Evolutionary conservation across 1,140 invertebrate genomes (phyloP).

Genomic region (Callitettix versicolor): DNA sequence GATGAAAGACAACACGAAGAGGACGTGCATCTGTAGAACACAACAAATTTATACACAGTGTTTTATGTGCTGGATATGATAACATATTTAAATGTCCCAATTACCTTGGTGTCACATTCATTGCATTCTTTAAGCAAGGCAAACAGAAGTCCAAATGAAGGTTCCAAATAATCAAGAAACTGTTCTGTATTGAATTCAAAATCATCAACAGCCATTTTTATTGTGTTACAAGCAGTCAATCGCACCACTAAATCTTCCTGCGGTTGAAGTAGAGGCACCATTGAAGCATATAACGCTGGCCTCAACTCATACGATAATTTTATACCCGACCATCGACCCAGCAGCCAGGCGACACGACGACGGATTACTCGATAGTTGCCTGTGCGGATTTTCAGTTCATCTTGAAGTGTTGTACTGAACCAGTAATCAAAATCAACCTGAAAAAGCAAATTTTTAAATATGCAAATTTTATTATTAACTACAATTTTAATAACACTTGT

Average conservation of each 20-base stretch:
- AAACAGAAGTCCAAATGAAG: slow-evolving; percentile 68
- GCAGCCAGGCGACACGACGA: slow-evolving; percentile 77
- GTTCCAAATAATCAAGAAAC: slow-evolving; percentile 71
- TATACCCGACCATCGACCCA: slow-evolving; percentile 76
- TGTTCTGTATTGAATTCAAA: slow-evolving; percentile 83
- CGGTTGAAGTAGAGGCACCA: slow-evolving; percentile 55
- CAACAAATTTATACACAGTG: slow-evolving; percentile 16
- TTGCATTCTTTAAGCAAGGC: slow-evolving; percentile 73
- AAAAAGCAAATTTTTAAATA: no score
- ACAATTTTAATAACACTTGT: no score
- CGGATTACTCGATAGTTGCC: slow-evolving; percentile 81
- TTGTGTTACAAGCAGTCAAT: slow-evolving; percentile 61
- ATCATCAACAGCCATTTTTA: slow-evolving; percentile 77
- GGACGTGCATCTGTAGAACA: slow-evolving; percentile 64
- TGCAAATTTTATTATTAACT: no score
- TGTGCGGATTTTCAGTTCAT: slow-evolving; percentile 71
- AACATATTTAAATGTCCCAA: no score
- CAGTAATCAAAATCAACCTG: slow-evolving; percentile 85
- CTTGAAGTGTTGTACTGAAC: slow-evolving; percentile 72
- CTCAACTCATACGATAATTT: slow-evolving; percentile 69
- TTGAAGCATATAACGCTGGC: slow-evolving; percentile 68
- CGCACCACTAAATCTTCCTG: slow-evolving; percentile 76
- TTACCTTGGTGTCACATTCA: slow-evolving; percentile 87
- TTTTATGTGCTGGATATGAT: background rate
- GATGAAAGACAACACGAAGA: slow-evolving; percentile 81